Conservation (phyloP, 2,797 vertebrate species). For the Falco concolor region DNA sequence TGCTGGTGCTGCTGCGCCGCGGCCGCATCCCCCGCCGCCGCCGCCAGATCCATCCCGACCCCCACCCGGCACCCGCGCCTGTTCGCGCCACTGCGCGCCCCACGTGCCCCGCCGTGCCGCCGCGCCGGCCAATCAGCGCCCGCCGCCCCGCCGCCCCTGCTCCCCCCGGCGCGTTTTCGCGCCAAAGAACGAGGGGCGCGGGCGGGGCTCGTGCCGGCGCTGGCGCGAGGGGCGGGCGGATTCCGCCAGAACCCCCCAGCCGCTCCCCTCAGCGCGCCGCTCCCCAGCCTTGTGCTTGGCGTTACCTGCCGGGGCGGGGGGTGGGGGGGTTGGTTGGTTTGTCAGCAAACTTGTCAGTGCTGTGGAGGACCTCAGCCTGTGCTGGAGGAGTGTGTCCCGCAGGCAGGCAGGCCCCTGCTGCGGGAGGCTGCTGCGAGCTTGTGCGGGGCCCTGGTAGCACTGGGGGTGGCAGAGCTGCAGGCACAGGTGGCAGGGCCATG, state of each 20-base stretch:
- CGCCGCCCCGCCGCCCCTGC: neutral
- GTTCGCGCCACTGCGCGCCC: constrained; percentile 75
- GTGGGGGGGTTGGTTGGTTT: rapidly evolving
- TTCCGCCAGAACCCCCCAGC: too few relatives aligned
- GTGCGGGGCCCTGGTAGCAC: too few relatives aligned
- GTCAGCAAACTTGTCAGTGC: rapidly evolving
- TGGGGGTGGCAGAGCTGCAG: too few relatives aligned
- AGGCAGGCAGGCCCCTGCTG: too few relatives aligned
- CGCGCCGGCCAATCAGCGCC: constrained; percentile 70
- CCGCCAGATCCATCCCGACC: constrained; percentile 79
- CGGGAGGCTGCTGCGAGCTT: too few relatives aligned
- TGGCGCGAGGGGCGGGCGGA: rapidly evolving
- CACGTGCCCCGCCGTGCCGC: constrained; percentile 44
- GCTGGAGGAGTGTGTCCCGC: rapidly evolving
- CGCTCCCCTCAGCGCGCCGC: neutral
- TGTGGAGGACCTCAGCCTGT: neutral
- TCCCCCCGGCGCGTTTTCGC: neutral
- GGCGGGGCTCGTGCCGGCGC: too few relatives aligned
- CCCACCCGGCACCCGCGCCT: rapidly evolving
- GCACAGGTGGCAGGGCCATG: too few relatives aligned
- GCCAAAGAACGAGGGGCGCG: neutral
- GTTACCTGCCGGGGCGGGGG: rapidly evolving
- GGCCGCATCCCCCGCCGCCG: constrained; percentile 70
- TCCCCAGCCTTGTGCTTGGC: neutral
- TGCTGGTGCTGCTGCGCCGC: constrained; percentile 75